These are phyloP conservation scores for Smittia sp. DNA, from an alignment of 2,888 invertebrate species.

Conservation along the genomic window DNA sequence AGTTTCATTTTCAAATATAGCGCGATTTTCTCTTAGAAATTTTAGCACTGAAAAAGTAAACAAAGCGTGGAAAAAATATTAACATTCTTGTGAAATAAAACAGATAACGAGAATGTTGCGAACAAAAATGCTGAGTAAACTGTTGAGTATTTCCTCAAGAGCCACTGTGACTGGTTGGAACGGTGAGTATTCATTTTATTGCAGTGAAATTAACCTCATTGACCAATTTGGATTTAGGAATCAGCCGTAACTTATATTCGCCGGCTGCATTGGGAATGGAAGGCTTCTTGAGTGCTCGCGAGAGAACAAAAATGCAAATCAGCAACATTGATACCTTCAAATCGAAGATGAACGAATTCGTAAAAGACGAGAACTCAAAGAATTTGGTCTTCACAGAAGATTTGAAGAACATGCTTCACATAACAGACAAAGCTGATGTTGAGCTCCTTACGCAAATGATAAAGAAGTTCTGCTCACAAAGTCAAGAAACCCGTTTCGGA, in stretches of 20 bases:
- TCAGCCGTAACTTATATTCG: conserved; percentile 57
- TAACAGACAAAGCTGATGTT: conserved; percentile 55
- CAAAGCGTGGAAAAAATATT: too few relatives aligned
- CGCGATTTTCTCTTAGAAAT: too few relatives aligned
- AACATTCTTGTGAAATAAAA: too few relatives aligned
- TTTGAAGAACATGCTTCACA: conserved; percentile 43
- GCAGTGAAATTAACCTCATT: background rate
- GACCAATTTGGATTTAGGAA: conserved; percentile 6
- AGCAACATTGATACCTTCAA: conserved; percentile 64
- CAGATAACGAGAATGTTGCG: background rate
- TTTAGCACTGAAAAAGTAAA: too few relatives aligned
- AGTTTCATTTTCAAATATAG: too few relatives aligned
- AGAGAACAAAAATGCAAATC: conserved; percentile 61
- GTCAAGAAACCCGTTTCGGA: conserved; percentile 71
- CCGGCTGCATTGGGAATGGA: conserved; percentile 62
- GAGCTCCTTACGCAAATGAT: conserved; percentile 67
- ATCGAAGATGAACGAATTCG: conserved; percentile 66
- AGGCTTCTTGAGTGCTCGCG: conserved; percentile 58
- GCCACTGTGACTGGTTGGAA: background rate
- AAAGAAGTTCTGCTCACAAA: conserved; percentile 69
- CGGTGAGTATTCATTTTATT: background rate
- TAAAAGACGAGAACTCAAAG: conserved; percentile 55
- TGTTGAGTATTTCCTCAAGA: background rate
- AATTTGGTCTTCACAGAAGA: conserved; percentile 81
- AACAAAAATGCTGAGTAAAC: background rate